These are phyloP conservation scores for Erebia ligea DNA, from an alignment of 2,888 invertebrate genomes.

Conservation along the genomic window DNA sequence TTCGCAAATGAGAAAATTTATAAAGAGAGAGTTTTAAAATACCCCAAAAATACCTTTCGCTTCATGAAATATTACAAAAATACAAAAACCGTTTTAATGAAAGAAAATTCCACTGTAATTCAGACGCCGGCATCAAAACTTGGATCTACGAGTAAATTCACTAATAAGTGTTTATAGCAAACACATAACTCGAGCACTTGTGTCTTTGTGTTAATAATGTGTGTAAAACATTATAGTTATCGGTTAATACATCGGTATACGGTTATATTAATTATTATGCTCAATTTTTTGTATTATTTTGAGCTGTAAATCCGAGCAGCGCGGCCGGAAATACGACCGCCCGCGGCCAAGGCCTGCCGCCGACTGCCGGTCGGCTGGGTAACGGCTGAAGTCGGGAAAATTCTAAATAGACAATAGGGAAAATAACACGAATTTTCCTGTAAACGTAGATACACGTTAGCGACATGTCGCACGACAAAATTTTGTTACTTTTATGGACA, in stretches of 20 bases:
- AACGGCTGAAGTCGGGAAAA: slow-evolving; percentile 21
- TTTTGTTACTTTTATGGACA: not conserved
- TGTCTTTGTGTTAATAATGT: not conserved
- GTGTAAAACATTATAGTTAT: not conserved
- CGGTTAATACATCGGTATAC: not conserved
- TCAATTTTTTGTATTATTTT: not conserved
- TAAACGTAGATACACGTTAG: not conserved
- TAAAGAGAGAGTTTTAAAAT: not conserved
- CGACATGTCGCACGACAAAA: not conserved
- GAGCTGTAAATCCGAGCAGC: not conserved
- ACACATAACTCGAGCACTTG: not conserved
- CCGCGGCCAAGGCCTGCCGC: slow-evolving; percentile 50
- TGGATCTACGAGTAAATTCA: not conserved
- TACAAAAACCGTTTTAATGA: slow-evolving; percentile 14
- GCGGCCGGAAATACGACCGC: slow-evolving; percentile 42
- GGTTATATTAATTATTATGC: not conserved
- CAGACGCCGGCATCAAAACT: not conserved
- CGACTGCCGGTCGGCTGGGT: slow-evolving; percentile 44
- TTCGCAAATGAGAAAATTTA: not conserved
- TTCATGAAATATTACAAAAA: slow-evolving; percentile 10
- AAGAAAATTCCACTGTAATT: slow-evolving; percentile 13
- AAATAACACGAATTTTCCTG: slow-evolving; percentile 7
- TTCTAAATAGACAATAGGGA: slow-evolving; percentile 10
- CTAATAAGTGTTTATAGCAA: not conserved
- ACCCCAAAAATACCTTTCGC: slow-evolving; percentile 5